Evolutionary conservation across 2,113 vertebrate genomes (phyloP).

Genomic region (Prietella phreatophila): DNA sequence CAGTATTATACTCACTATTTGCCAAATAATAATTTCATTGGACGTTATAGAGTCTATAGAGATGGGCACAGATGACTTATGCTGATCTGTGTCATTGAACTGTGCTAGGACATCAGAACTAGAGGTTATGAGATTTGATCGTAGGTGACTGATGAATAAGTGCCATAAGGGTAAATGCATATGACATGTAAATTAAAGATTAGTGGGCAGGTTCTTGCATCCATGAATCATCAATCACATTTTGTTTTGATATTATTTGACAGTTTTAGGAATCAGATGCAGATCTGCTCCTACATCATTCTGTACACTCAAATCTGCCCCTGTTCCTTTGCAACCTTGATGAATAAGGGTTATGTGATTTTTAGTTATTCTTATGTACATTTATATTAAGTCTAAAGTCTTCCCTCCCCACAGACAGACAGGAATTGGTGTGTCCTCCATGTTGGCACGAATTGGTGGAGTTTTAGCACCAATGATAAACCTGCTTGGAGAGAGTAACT

Average conservation of each 20-base stretch:
- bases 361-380: not conserved
- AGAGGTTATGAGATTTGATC: not conserved
- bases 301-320: not conserved
- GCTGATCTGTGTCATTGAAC: not conserved
- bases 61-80: not conserved
- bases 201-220: not conserved
- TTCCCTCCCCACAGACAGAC: slow-evolving; percentile 71
- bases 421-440: slow-evolving; percentile 74
- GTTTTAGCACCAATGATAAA: slow-evolving; percentile 75
- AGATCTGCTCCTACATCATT: not conserved
- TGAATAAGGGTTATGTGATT: not conserved
- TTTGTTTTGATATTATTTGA: not conserved
- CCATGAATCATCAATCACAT: not conserved
- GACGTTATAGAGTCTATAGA: too few species aligned
- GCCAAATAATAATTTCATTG: not conserved
- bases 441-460: slow-evolving; percentile 77
- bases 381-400: not conserved
- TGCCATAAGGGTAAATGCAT: not conserved
- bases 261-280: not conserved
- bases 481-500: slow-evolving; percentile 64
- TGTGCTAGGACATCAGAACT: not conserved
- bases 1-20: not conserved
- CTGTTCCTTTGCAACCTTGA: not conserved
- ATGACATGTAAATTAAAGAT: not conserved
- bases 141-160: not conserved